Base-by-base conservation (phyloP, 1,140 invertebrate genomes). In the Drosophila quadrilineata region DNA sequence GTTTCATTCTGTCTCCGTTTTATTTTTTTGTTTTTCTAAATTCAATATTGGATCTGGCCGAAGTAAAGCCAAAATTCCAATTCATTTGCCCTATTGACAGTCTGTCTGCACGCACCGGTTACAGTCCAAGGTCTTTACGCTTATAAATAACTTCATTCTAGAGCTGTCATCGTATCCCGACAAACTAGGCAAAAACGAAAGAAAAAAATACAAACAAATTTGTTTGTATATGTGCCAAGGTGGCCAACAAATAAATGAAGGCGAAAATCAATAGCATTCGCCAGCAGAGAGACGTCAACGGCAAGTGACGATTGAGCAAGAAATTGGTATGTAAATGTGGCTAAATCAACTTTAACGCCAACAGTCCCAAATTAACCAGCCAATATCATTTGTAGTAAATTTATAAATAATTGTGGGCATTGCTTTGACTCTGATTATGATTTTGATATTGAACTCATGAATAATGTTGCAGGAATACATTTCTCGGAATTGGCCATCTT, bases 61-160 rank as follows among this genome's bases (percentile, higher is more conserved):
- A n/a, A n/a, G n/a, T n/a, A 16, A 40, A 38, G 14, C 24, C 17
- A 10, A 43, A n/a, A 45, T 60, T 54, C 43, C 28, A 75, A 69
- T 62, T 68, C 68, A 82, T 84, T 82, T 77, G 56, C 41, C 60
- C 71, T 84, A 84, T 84, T 84, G 73, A 84, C 72, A 66, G 57
- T 67, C 35, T 72, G 77, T 72, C 76, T 84, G 77, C 77, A 84
- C 77, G 76, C 76, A 76, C 50, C 35, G 54, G 53, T 66, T 24
- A 31, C 45, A 43, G 36, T 60, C 75, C 77, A 77, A 77, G 77
- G 77, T 46, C 76, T 59, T 54, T 26, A 29, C 33, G 45, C 58
- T 66, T 60, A 65, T 76, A 76, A 75, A 82, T 70, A 57, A 80
- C 72, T 76, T 49, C 10, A 19, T 36, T 36, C 16, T 38, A 26